phyloP scores from a whole-genome alignment of 1,140 invertebrate species.

The Hyles euphorbiae region DNA sequence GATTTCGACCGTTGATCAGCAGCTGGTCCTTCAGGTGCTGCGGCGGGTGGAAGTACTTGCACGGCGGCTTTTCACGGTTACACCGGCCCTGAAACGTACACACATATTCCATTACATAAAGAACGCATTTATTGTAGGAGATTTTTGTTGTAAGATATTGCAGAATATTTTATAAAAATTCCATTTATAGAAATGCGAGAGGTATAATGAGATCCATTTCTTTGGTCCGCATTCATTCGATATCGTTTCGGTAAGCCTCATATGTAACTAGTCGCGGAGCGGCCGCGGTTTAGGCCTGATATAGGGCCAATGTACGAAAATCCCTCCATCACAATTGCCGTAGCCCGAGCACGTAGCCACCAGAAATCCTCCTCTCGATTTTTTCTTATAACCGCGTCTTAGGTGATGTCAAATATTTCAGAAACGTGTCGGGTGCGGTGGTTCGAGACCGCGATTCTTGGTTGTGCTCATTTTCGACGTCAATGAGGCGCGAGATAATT shows the following conservation, averaged over 20 bases:
- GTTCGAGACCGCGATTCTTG: conserved; percentile 20
- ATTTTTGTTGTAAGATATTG: no score
- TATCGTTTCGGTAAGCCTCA: conserved; percentile 35
- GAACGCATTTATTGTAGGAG: background rate
- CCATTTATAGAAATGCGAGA: background rate
- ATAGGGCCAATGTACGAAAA: conserved; percentile 41
- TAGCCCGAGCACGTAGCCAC: conserved; percentile 41
- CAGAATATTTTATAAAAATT: background rate
- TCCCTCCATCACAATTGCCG: conserved; percentile 48
- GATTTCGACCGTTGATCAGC: conserved; percentile 99
- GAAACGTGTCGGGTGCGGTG: conserved; percentile 30
- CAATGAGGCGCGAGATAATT: conserved; percentile 71
- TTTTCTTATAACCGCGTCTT: conserved; percentile 48
- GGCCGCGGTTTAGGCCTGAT: conserved; percentile 34
- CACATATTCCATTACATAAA: conserved; percentile 12
- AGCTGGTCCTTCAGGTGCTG: conserved; percentile 99
- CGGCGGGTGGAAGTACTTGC: conserved; percentile 99
- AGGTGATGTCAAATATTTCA: conserved; percentile 48
- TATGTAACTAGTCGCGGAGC: conserved; percentile 29
- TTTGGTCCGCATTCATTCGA: no score
- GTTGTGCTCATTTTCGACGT: conserved; percentile 60
- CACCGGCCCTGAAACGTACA: conserved; percentile 93
- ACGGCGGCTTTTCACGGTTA: conserved; percentile 99
- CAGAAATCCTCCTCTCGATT: conserved; percentile 51
- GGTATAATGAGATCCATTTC: conserved; percentile 25